Conservation (phyloP, 2,797 vertebrate genomes). For the Cossypha caffra region DNA sequence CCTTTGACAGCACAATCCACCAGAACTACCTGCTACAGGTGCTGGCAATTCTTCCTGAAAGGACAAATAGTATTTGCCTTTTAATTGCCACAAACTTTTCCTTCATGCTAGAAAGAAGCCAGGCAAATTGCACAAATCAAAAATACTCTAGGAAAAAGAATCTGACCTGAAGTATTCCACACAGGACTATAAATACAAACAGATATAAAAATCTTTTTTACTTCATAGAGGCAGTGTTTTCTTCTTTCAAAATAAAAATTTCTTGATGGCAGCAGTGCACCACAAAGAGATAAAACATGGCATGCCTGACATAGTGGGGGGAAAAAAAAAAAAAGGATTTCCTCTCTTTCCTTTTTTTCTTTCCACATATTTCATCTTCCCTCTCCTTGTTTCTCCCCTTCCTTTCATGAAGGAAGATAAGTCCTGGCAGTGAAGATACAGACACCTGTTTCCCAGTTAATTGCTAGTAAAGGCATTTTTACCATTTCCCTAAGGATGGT, state of each 20-base stretch:
- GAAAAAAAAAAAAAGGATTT: neutral
- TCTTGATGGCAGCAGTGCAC: neutral
- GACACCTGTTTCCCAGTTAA: conserved; percentile 33
- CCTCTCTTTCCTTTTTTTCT: neutral
- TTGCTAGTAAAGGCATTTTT: conserved; percentile 10
- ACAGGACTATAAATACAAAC: neutral
- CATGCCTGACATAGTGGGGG: neutral
- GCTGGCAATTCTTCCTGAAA: neutral
- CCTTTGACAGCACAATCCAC: neutral
- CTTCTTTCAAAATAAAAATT: neutral
- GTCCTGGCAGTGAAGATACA: neutral
- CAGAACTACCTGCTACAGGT: neutral
- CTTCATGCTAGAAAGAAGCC: neutral
- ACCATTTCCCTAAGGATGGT: neutral
- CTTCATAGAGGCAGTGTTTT: neutral
- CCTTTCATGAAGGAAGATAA: neutral
- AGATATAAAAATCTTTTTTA: neutral
- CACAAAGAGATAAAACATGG: neutral
- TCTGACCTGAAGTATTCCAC: neutral
- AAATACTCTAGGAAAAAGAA: neutral
- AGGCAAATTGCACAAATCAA: neutral
- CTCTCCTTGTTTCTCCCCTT: neutral
- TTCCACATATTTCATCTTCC: neutral
- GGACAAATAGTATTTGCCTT: neutral
- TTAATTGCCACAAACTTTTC: neutral